A percentile compares a stretch with the other conserved stretches of the same genome.
phyloP scores from a whole-genome alignment of 2,888 invertebrate genomes.

The Zele albiditarsus region DNA sequence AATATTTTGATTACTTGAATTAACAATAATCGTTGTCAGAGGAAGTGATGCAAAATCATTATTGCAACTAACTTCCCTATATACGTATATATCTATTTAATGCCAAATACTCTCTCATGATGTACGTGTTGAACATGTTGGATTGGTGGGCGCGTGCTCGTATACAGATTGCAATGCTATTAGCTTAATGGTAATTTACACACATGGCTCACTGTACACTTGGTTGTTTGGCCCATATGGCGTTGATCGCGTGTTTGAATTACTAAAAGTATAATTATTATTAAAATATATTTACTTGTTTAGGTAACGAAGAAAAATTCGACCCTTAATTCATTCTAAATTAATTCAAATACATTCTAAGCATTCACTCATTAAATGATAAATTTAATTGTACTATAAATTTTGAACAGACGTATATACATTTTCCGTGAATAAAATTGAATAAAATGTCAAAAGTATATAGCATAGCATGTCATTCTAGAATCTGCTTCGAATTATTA shows the following conservation, averaged over 20 bases:
- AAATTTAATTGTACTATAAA: not conserved
- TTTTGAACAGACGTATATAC: not conserved
- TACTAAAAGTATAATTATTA: constrained; percentile 15
- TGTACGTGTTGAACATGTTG: constrained; percentile 7
- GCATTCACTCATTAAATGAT: not conserved
- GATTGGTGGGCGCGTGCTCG: not conserved
- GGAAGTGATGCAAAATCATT: no score
- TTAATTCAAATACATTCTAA: not conserved
- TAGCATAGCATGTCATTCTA: not conserved
- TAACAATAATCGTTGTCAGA: no score
- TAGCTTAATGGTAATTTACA: constrained; percentile 23
- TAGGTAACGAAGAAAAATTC: not conserved
- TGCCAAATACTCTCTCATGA: not conserved
- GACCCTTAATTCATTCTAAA: not conserved
- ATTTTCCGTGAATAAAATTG: not conserved
- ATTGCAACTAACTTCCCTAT: no score
- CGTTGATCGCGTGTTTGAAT: constrained; percentile 5
- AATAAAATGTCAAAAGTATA: not conserved
- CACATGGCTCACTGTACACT: not conserved
- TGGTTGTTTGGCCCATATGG: constrained; percentile 5
- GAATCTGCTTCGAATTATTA: not conserved
- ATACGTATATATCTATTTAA: not conserved
- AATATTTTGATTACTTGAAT: no score
- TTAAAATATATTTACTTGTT: not conserved
- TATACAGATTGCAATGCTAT: constrained; percentile 14